Evolutionary conservation across 2,113 vertebrate genomes (phyloP).

Genomic region (Phalacrocorax brasilianus): DNA sequence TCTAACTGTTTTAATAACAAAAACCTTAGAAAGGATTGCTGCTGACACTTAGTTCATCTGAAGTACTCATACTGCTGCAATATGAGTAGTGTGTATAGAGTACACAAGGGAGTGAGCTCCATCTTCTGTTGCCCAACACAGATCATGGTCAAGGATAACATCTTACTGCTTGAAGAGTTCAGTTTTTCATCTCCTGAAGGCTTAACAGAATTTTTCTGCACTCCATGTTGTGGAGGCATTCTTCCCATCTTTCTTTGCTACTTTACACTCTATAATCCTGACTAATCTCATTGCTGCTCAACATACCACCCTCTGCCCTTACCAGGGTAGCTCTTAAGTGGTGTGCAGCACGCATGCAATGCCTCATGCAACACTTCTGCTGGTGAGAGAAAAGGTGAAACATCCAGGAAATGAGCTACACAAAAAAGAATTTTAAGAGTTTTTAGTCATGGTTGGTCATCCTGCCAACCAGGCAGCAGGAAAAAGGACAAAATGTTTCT

Average conservation of each 20-base stretch:
- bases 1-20: neutral
- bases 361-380: too few species aligned
- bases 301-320: neutral
- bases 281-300: neutral
- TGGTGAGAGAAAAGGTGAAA: neutral
- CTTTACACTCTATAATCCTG: neutral
- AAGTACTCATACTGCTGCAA: neutral
- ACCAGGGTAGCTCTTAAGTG: neutral
- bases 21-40: neutral
- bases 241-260: neutral
- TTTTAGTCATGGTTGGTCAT: neutral
- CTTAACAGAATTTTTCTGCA: neutral
- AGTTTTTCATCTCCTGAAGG: neutral
- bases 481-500: neutral
- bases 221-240: neutral
- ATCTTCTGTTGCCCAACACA: neutral
- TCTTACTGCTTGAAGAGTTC: neutral
- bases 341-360: neutral
- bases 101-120: neutral
- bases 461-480: neutral
- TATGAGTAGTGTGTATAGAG: neutral
- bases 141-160: neutral
- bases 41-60: neutral
- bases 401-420: neutral
- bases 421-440: neutral